Conservation (phyloP, 2,888 invertebrate genomes). For the Tetragonisca angustula region DNA sequence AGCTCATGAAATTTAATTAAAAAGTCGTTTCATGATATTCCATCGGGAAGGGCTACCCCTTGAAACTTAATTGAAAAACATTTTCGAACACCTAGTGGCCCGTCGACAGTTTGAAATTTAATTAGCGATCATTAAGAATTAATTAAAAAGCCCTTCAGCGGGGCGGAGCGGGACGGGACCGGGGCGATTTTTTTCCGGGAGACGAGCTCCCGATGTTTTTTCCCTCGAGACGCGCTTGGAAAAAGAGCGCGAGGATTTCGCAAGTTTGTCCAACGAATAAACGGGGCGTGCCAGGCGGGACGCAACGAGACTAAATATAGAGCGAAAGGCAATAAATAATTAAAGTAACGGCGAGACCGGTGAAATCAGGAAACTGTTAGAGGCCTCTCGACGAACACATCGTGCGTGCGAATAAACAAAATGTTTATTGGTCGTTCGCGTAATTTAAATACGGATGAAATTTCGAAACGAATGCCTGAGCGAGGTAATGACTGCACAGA, state of each 20-base stretch:
- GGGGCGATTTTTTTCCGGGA: not conserved
- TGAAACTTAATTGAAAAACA: conserved; percentile 32
- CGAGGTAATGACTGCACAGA: too few relatives aligned
- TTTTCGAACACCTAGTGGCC: conserved; percentile 14
- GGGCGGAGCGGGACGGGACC: not conserved
- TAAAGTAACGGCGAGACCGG: conserved; percentile 17
- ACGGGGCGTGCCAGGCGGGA: conserved; percentile 17
- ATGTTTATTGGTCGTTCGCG: too few relatives aligned
- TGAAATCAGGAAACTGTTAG: conserved; percentile 37
- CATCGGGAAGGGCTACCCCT: not conserved
- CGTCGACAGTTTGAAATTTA: conserved; percentile 33
- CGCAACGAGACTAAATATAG: conserved; percentile 49
- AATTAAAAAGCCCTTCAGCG: not conserved
- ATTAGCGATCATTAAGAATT: conserved; percentile 38
- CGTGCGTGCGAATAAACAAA: too few relatives aligned
- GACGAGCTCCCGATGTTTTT: too few relatives aligned
- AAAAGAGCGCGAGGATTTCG: conserved; percentile 9
- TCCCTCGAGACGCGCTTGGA: not conserved
- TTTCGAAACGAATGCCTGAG: too few relatives aligned
- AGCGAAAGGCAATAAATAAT: conserved; percentile 57
- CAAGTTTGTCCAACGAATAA: conserved; percentile 19
- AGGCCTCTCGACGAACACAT: too few relatives aligned
- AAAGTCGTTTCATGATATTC: conserved; percentile 12
- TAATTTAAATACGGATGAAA: too few relatives aligned
- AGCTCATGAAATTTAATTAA: conserved; percentile 34